Evolutionary conservation across 2,113 vertebrate genomes (phyloP).

Genomic region (Ophiodon elongatus): DNA sequence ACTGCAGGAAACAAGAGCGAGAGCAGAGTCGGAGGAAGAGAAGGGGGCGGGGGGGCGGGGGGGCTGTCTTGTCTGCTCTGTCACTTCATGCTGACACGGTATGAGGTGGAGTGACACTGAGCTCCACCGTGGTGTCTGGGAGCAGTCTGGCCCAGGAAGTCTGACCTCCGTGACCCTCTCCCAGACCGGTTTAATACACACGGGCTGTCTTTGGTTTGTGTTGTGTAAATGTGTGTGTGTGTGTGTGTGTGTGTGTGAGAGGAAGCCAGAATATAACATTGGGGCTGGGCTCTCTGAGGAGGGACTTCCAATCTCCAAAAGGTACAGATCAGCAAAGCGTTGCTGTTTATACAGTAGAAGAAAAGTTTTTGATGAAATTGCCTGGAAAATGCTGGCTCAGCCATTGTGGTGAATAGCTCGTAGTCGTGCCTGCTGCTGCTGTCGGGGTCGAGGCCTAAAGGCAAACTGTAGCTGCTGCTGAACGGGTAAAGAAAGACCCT

Average conservation of each 20-base stretch:
- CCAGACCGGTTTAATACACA: conserved; percentile 56
- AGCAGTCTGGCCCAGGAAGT: conserved; percentile 65
- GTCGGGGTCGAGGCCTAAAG: conserved; percentile 29
- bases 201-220: conserved; percentile 61
- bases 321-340: conserved; percentile 69
- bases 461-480: conserved; percentile 37
- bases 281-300: conserved; percentile 55
- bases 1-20: conserved; percentile 46
- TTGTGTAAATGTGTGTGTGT: conserved; percentile 60
- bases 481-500: conserved; percentile 33
- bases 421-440: conserved; percentile 40
- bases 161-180: conserved; percentile 67
- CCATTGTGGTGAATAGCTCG: conserved; percentile 52
- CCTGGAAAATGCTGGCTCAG: conserved; percentile 69
- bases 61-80: conserved; percentile 64
- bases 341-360: conserved; percentile 61
- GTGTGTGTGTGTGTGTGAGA: conserved; percentile 51
- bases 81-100: conserved; percentile 82
- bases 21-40: conserved; percentile 26
- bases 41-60: not conserved
- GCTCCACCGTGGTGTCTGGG: conserved; percentile 70
- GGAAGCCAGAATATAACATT: conserved; percentile 27
- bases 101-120: conserved; percentile 80
- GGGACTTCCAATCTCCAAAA: conserved; percentile 62
- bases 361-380: conserved; percentile 67